Percentiles rank a stretch among this genome's conserved stretches.
Conservation (phyloP, 2,888 invertebrate genomes). For the Odontomyia ornata region DNA sequence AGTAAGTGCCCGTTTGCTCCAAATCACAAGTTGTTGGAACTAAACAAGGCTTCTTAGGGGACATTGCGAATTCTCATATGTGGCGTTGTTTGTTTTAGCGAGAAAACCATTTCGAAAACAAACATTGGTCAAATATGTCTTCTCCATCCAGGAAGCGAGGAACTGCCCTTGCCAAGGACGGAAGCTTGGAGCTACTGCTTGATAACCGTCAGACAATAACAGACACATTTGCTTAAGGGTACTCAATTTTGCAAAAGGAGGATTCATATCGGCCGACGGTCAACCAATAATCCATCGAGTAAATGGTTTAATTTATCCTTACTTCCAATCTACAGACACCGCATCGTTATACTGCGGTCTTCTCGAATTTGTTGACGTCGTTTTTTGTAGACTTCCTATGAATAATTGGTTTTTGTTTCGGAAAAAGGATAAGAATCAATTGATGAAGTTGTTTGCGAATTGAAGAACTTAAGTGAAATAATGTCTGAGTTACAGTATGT, state of each 20-base stretch:
- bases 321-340: background rate
- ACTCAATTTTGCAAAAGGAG: constrained; percentile 42
- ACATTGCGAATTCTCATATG: constrained; percentile 38
- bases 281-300: constrained; percentile 42
- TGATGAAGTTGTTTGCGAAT: background rate
- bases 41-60: constrained; percentile 17
- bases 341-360: background rate
- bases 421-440: constrained; percentile 2
- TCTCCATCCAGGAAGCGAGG: background rate
- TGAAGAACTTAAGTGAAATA: too few species aligned
- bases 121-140: constrained; percentile 43
- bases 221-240: constrained; percentile 44
- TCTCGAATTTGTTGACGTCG: background rate
- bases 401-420: constrained; percentile 30
- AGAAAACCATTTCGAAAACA: constrained; percentile 44
- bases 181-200: background rate
- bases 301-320: constrained; percentile 43
- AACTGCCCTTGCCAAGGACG: constrained; percentile 11
- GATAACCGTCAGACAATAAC: constrained; percentile 25
- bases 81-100: constrained; percentile 33
- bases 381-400: constrained; percentile 17
- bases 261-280: constrained; percentile 39
- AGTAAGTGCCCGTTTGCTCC: background rate
- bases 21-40: background rate
- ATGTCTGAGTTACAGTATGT: too few species aligned